Evolutionary conservation across 2,797 vertebrate genomes (phyloP).

Genomic region (Sebastes matsubarae): DNA sequence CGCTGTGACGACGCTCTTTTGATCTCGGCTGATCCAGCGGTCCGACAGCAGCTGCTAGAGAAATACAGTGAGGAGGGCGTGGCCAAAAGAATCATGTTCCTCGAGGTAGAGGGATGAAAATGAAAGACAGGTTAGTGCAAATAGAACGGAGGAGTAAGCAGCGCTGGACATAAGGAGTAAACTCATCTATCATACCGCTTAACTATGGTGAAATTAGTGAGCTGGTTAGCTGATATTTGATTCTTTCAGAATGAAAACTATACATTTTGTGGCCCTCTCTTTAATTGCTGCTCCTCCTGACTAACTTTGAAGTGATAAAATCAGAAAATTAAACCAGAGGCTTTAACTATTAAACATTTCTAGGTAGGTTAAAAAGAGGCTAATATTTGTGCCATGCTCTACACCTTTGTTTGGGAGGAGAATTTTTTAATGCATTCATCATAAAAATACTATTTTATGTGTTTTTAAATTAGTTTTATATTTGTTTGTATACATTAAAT

Average conservation of each 20-base stretch:
- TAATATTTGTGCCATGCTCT: not conserved
- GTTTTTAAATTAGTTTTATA: not conserved
- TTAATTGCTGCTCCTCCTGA: not conserved
- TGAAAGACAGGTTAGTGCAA: not conserved
- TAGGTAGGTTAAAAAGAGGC: not conserved
- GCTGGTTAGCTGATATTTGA: not conserved
- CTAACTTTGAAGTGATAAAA: not conserved
- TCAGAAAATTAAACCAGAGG: not conserved
- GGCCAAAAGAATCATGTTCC: conserved; percentile 74
- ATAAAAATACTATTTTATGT: not conserved
- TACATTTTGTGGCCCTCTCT: not conserved
- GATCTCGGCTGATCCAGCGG: conserved; percentile 34
- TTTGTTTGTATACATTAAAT: not conserved
- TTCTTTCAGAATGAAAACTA: not conserved
- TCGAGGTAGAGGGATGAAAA: conserved; percentile 57
- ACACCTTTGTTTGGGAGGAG: not conserved
- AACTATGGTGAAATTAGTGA: too few relatives aligned
- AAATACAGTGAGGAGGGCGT: conserved; percentile 75
- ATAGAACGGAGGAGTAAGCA: not conserved
- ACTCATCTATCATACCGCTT: not conserved
- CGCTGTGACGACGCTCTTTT: conserved; percentile 69
- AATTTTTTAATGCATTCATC: conserved; percentile 7
- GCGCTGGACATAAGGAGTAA: not conserved
- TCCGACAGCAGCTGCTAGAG: conserved; percentile 57
- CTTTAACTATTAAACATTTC: not conserved